Conservation (phyloP, 2,797 vertebrate genomes). For the Gymnothorax javanicus region DNA sequence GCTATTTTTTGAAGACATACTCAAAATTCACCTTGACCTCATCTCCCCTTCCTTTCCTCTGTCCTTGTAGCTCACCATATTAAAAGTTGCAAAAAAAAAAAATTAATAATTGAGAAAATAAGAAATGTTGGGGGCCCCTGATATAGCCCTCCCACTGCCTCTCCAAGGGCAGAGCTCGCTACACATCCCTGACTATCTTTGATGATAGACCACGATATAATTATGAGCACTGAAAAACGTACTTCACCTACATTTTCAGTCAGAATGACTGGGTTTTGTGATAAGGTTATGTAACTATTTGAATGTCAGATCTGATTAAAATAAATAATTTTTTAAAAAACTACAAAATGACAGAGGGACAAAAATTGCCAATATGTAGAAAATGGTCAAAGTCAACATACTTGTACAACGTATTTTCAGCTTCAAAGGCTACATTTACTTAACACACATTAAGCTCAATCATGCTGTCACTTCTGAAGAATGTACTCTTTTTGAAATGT, state of each 20-base stretch:
- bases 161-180: too few species aligned
- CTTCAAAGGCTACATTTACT: not conserved
- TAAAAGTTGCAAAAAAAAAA: too few species aligned
- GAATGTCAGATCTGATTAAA: not conserved
- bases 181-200: not conserved
- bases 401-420: not conserved
- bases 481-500: not conserved
- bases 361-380: not conserved
- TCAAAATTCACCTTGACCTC: too few species aligned
- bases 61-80: too few species aligned
- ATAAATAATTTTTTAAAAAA: too few species aligned
- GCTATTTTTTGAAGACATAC: too few species aligned
- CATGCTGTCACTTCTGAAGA: not conserved
- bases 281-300: not conserved
- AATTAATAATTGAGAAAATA: too few species aligned
- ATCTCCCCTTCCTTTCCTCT: too few species aligned
- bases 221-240: not conserved
- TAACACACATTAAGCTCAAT: not conserved
- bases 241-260: not conserved
- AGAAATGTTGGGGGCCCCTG: too few species aligned
- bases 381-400: not conserved
- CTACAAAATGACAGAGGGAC: not conserved
- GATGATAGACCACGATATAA: not conserved
- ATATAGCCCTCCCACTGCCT: too few species aligned
- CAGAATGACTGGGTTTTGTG: not conserved